These are phyloP conservation scores for Anthoscopus minutus DNA, from an alignment of 2,113 vertebrate species.

Conservation along the genomic window DNA sequence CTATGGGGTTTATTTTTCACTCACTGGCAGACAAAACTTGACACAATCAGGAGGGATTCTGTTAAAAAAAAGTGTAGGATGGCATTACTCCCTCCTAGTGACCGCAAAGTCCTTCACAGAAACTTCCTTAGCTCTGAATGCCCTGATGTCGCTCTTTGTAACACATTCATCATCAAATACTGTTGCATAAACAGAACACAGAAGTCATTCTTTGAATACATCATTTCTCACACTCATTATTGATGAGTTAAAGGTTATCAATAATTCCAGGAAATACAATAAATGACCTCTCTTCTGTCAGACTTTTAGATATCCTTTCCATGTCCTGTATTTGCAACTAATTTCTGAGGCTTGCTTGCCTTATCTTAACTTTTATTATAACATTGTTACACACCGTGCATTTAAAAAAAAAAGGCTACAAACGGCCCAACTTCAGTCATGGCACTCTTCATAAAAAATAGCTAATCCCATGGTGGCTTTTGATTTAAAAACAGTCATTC, in stretches of 20 bases:
- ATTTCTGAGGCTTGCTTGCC: not conserved
- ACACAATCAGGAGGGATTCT: not conserved
- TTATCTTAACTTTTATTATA: not conserved
- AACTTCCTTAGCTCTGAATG: not conserved
- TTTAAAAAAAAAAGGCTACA: not conserved
- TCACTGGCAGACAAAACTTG: not conserved
- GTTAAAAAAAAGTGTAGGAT: not conserved
- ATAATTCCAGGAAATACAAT: constrained; percentile 20
- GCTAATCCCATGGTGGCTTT: not conserved
- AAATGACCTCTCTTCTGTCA: constrained; percentile 11
- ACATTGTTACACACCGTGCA: not conserved
- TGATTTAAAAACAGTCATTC: not conserved
- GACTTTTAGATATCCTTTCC: not conserved
- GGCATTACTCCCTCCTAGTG: not conserved
- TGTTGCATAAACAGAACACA: constrained; percentile 35
- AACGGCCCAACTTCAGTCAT: not conserved
- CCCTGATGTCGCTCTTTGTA: not conserved
- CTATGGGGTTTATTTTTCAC: not conserved
- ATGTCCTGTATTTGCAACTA: not conserved
- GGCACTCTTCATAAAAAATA: not conserved
- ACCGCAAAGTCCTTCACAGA: not conserved
- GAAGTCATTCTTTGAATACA: not conserved
- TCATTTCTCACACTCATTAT: constrained; percentile 38
- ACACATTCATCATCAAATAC: not conserved
- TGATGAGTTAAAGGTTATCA: constrained; percentile 53